Base-by-base conservation (phyloP, 1,140 invertebrate species). In the Zaprionus tsacasi region DNA sequence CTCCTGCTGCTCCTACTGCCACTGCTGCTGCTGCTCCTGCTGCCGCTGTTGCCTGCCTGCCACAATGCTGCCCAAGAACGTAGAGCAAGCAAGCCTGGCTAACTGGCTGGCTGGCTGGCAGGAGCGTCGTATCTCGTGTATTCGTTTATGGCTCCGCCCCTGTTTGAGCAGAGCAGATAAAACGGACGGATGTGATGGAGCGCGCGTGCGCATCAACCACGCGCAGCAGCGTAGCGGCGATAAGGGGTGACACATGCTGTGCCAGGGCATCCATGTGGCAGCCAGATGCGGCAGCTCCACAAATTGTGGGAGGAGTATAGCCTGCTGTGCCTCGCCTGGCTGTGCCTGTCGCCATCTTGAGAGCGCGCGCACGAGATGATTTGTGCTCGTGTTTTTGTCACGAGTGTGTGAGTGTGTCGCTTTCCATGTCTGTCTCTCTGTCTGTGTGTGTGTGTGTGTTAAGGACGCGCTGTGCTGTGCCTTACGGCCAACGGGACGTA, bases 161-260 rank as follows among this genome's bases (percentile, higher is more conserved):
- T 40, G 3, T 27, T 58, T 5, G 56, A 27, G 17, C 48, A 43
- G 13, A 61, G 57, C 25, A 57, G 82, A 85, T 81, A 75, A 45
- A 75, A 66, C 36, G 36, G 40, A 36, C 56, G 27, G 7, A 25
- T 45, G 64, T 21, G 7, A 15, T 52, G 64, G 71, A 88, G 78
- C 75, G 86, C 86, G 86, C 86, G 55, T 83, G 86, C 86, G 86
- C 86, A 77, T 76, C 63, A 77, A 72, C 57, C 66, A 81, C 78
- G n/a, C 33, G 7, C 33, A 35, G 10, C 6, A 35, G 33, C 33
- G 7, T 8, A 10, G 7, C 33, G 33, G 7, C 6, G 33, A 7
- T 35, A 8, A 8, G 33, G 33, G 33, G 33, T 35, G 33, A 35
- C 33, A 35, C 33, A 30, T 30, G 27, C 27, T 30, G 27, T 30